These are phyloP conservation scores for Idaea straminata DNA, from an alignment of 2,888 invertebrate species.

Conservation along the genomic window DNA sequence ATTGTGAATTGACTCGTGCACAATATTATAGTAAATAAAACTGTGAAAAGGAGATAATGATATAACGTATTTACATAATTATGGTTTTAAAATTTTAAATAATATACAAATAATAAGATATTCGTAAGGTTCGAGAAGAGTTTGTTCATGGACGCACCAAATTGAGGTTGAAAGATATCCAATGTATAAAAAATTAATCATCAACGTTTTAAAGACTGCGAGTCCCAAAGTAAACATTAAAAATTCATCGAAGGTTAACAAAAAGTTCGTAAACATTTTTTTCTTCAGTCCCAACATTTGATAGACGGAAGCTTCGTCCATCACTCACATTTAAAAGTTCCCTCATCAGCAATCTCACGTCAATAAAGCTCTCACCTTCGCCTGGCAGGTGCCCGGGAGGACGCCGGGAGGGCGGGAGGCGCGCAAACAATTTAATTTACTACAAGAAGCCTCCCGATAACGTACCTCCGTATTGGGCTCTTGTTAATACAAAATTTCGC, in stretches of 20 bases:
- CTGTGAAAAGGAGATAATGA: no score
- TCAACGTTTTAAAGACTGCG: background rate
- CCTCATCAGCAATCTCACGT: slow-evolving; percentile 22
- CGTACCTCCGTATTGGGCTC: slow-evolving; percentile 54
- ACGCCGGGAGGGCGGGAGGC: slow-evolving; percentile 24
- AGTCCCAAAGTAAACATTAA: background rate
- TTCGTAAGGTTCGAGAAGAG: no score
- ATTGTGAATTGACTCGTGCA: no score
- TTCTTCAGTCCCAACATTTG: slow-evolving; percentile 11
- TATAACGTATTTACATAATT: no score
- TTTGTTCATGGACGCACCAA: no score
- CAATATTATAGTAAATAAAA: no score
- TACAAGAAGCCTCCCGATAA: slow-evolving; percentile 59
- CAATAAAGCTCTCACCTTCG: slow-evolving; percentile 14
- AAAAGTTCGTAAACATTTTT: background rate
- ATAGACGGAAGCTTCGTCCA: slow-evolving; percentile 11
- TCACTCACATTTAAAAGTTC: slow-evolving; percentile 19
- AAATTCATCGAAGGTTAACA: slow-evolving; percentile 1
- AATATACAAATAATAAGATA: no score
- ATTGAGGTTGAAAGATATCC: background rate
- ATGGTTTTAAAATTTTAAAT: no score
- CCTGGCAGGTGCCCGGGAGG: slow-evolving; percentile 16
- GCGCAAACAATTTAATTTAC: slow-evolving; percentile 71
- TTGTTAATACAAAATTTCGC: slow-evolving; percentile 63
- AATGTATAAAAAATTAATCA: background rate